Percentiles rank a stretch among this genome's conserved stretches.
phyloP scores from a whole-genome alignment of 2,797 vertebrate species.

The Brotula barbata region DNA sequence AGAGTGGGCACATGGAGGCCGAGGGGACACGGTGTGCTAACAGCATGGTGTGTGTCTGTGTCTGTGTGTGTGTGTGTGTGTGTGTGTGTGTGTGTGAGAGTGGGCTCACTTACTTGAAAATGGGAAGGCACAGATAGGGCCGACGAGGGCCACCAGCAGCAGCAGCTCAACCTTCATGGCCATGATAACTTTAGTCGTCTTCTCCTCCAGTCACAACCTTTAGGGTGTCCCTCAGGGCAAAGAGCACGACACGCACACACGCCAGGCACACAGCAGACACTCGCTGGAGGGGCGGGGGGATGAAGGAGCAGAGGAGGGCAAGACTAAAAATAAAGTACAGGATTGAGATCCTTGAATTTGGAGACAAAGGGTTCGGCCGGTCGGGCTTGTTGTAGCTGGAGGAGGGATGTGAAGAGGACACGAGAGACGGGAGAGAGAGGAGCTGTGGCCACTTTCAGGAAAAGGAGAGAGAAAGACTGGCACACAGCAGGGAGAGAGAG shows the following conservation, averaged over 20 bases:
- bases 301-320: constrained; percentile 32
- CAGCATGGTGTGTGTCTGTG: too few relatives aligned
- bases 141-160: constrained; percentile 75
- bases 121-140: constrained; percentile 72
- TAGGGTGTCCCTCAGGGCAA: constrained; percentile 46
- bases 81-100: too few relatives aligned
- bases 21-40: constrained; percentile 68
- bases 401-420: constrained; percentile 55
- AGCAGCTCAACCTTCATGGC: constrained; percentile 76
- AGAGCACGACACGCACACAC: constrained; percentile 51
- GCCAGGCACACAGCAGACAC: constrained; percentile 36
- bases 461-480: constrained; percentile 57
- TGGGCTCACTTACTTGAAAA: constrained; percentile 76
- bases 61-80: too few relatives aligned
- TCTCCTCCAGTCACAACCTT: constrained; percentile 58
- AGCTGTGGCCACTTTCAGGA: constrained; percentile 64
- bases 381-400: constrained; percentile 6
- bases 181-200: constrained; percentile 39
- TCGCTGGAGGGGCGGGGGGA: constrained; percentile 23
- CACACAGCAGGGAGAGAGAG: constrained; percentile 59
- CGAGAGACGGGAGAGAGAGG: constrained; percentile 54
- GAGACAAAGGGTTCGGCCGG: neutral
- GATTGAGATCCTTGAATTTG: constrained; percentile 19
- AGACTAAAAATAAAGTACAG: constrained; percentile 28
- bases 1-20: constrained; percentile 63